A percentile compares a stretch with the other conserved stretches of the same genome.
phyloP scores from a whole-genome alignment of 64 coral and sea anemone genomes.

The Pachyseris speciosa region DNA sequence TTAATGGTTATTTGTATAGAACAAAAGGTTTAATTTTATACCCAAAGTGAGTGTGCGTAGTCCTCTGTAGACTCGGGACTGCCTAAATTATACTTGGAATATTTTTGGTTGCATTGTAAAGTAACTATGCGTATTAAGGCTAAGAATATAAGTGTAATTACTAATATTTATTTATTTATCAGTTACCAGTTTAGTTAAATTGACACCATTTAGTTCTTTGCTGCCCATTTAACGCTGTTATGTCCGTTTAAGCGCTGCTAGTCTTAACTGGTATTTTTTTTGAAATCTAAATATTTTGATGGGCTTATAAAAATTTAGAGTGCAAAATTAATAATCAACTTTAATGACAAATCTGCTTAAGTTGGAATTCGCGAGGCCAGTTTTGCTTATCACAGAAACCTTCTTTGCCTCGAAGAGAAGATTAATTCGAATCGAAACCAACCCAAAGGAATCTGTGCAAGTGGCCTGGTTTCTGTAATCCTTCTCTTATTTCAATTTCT shows the following conservation, averaged over 20 bases:
- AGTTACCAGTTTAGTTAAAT: not conserved
- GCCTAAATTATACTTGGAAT: not conserved
- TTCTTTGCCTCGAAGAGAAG: too few relatives aligned
- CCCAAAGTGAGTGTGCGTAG: not conserved
- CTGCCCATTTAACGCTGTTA: not conserved
- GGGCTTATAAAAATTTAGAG: too few relatives aligned
- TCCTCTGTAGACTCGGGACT: not conserved
- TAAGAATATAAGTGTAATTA: slow-evolving; percentile 6
- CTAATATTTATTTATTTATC: not conserved
- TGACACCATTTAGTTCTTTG: not conserved
- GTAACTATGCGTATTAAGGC: not conserved
- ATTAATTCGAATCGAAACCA: too few relatives aligned
- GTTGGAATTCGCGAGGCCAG: too few relatives aligned
- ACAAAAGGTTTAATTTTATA: not conserved
- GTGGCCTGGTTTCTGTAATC: too few relatives aligned
- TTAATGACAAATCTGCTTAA: too few relatives aligned
- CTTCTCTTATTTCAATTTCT: too few relatives aligned
- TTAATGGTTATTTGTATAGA: not conserved
- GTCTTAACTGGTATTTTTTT: not conserved
- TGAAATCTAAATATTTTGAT: not conserved
- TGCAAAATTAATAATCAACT: too few relatives aligned
- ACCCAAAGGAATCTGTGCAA: too few relatives aligned
- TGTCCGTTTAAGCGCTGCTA: not conserved
- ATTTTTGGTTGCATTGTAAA: slow-evolving; percentile 35
- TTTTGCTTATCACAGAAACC: too few relatives aligned